A percentile compares a stretch with the other conserved stretches of the same genome.
phyloP scores from a whole-genome alignment of 2,888 invertebrate genomes.

The Bombylius discolor region DNA sequence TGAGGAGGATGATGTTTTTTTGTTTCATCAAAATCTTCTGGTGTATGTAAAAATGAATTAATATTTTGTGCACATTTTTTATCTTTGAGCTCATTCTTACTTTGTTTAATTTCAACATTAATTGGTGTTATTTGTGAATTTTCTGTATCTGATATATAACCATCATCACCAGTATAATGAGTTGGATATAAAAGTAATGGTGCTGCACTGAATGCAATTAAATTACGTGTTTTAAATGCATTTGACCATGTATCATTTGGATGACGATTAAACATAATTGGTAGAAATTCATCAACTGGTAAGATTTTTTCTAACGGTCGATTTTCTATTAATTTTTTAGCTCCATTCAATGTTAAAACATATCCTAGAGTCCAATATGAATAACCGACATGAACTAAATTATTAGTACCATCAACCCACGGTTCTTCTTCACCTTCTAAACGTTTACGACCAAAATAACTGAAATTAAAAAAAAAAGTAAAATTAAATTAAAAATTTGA shows the following conservation, averaged over 20 bases:
- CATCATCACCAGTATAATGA: conserved; percentile 84
- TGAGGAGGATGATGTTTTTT: not conserved
- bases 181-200: conserved; percentile 85
- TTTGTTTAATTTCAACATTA: not conserved
- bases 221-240: conserved; percentile 59
- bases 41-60: too few relatives aligned
- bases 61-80: not conserved
- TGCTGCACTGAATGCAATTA: conserved; percentile 73
- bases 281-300: conserved; percentile 94
- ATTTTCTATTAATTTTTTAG: conserved; percentile 61
- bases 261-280: conserved; percentile 86
- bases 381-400: conserved; percentile 68
- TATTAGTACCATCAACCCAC: conserved; percentile 50
- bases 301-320: conserved; percentile 72
- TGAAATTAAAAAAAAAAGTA: conserved; percentile 26
- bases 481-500: not conserved
- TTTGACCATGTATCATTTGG: conserved; percentile 69
- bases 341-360: conserved; percentile 64
- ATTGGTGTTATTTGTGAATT: conserved; percentile 44
- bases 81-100: not conserved
- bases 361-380: conserved; percentile 99
- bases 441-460: conserved; percentile 88
- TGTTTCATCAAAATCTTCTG: too few relatives aligned
- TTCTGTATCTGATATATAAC: conserved; percentile 93
- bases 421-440: conserved; percentile 59